phyloP scores from a whole-genome alignment of 2,888 invertebrate genomes.

The Apomyelois bistriatella region DNA sequence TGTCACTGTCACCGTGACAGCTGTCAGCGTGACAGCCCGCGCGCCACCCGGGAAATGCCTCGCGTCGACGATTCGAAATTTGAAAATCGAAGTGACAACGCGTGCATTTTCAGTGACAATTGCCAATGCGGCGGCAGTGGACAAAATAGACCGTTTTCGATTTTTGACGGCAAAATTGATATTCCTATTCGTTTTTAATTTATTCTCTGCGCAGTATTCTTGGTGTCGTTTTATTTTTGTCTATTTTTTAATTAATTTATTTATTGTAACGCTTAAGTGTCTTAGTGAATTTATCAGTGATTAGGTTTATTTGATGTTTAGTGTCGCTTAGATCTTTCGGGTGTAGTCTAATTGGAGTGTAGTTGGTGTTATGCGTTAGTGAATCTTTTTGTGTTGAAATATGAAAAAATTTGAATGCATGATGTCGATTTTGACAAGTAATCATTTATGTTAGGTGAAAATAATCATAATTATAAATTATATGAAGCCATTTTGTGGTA shows the following conservation, averaged over 20 bases:
- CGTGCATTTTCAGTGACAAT: conserved; percentile 33
- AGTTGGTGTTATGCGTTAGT: no score
- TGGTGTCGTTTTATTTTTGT: conserved; percentile 15
- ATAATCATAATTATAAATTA: background rate
- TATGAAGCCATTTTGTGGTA: background rate
- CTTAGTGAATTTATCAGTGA: conserved; percentile 19
- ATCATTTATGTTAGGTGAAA: background rate
- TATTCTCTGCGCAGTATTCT: conserved; percentile 28
- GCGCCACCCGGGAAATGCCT: background rate
- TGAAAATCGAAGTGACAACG: conserved; percentile 11
- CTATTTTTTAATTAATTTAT: conserved; percentile 19
- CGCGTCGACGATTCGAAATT: no score
- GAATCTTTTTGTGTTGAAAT: background rate
- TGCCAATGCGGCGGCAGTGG: conserved; percentile 30
- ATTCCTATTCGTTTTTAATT: conserved; percentile 44
- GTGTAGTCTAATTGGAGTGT: conserved; percentile 13
- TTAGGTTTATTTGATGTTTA: conserved; percentile 10
- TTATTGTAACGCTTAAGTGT: conserved; percentile 19
- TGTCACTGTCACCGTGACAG: conserved; percentile 12
- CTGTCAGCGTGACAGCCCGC: no score
- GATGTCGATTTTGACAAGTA: background rate
- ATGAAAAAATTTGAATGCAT: background rate
- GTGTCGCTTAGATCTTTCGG: conserved; percentile 8
- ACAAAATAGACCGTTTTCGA: conserved; percentile 35
- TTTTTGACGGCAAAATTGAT: conserved; percentile 48